Conservation (phyloP, 2,113 vertebrate genomes). For the Xiphias gladius region DNA sequence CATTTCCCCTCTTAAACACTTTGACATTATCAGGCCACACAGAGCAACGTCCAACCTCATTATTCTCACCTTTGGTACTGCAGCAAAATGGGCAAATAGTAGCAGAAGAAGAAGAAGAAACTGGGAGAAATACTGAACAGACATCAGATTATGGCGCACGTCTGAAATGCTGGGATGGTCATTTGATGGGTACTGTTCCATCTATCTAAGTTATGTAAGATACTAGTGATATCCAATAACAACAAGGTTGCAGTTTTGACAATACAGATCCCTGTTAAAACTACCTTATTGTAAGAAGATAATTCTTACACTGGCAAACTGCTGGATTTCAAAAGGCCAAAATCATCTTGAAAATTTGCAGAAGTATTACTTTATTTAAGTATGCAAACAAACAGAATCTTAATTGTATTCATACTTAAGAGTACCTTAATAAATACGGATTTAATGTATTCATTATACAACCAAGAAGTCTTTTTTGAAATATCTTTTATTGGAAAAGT, state of each 20-base stretch:
- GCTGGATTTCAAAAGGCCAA: background rate
- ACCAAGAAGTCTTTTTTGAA: background rate
- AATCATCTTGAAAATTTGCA: background rate
- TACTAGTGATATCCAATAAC: background rate
- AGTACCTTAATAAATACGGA: background rate
- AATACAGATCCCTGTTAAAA: background rate
- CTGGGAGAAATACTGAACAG: constrained; percentile 12
- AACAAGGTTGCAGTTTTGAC: background rate
- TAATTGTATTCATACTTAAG: background rate
- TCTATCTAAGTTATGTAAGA: background rate
- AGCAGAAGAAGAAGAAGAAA: constrained; percentile 62
- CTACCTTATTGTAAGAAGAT: background rate
- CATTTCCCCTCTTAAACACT: constrained; percentile 74
- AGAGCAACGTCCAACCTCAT: constrained; percentile 89
- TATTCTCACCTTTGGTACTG: constrained; percentile 88
- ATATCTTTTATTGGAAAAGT: constrained; percentile 41
- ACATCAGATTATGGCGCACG: constrained; percentile 30
- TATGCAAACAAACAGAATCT: background rate
- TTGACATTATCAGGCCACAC: constrained; percentile 92
- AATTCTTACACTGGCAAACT: background rate
- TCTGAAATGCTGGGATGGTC: constrained; percentile 34
- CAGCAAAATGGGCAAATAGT: constrained; percentile 87
- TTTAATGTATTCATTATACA: background rate
- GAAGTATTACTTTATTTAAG: background rate
- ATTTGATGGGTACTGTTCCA: constrained; percentile 6